A percentile compares a stretch with the other conserved stretches of the same genome.
Conservation (phyloP, 2,888 invertebrate genomes). For the Ptilodon capucinus region DNA sequence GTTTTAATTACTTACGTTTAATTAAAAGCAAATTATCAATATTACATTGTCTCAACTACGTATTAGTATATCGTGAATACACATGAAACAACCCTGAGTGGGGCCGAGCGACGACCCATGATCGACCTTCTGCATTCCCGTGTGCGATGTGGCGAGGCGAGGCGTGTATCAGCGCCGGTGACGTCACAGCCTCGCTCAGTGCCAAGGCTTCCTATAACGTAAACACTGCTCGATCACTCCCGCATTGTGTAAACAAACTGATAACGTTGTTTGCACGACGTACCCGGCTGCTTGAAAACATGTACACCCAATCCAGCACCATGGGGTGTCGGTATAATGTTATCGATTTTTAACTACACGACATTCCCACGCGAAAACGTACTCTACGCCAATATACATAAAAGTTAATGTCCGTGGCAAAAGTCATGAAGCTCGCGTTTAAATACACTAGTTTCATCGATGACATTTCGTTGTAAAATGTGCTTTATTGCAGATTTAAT, state of each 20-base stretch:
- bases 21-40: not conserved
- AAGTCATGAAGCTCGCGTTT: too few species aligned
- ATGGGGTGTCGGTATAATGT: not conserved
- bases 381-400: too few species aligned
- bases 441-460: too few species aligned
- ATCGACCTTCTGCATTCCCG: slow-evolving; percentile 37
- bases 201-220: slow-evolving; percentile 64
- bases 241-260: slow-evolving; percentile 50
- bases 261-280: slow-evolving; percentile 34
- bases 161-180: slow-evolving; percentile 36
- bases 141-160: slow-evolving; percentile 26
- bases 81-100: not conserved
- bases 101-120: slow-evolving; percentile 34
- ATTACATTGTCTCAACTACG: not conserved
- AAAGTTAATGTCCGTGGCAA: too few species aligned
- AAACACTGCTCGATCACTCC: slow-evolving; percentile 55
- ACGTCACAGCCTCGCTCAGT: slow-evolving; percentile 63
- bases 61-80: not conserved
- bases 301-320: slow-evolving; percentile 1
- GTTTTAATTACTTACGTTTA: not conserved
- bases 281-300: slow-evolving; percentile 20
- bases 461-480: too few species aligned
- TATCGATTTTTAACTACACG: not conserved
- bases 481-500: too few species aligned
- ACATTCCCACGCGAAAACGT: too few species aligned